Base-by-base conservation (phyloP, 30 jellyfish, hydroid and myxozoan species). In the Hydractinia symbiolongicarpus region DNA sequence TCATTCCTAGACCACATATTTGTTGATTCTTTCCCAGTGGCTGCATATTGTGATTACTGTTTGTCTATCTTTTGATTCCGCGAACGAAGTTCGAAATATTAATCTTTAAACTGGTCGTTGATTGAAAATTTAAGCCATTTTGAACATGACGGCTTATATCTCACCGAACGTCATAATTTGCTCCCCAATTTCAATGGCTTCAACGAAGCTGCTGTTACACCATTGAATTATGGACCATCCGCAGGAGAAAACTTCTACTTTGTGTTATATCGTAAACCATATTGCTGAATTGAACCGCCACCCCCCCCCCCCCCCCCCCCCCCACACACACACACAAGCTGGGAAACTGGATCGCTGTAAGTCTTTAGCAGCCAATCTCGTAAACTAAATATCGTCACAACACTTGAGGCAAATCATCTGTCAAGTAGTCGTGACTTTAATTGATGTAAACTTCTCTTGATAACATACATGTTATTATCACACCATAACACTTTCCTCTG, bases 171-270 rank as follows among this genome's bases (percentile, higher is more conserved):
- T 30, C 44, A 30, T 30, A 30, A 30, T 30, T 30, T 30, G 44
- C 44, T 30, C 44, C 1, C 44, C 44, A 30, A 30, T 64, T 82
- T 88, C 61, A 44, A 53, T 53, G 84, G 68, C 79, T 88, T 88
- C 51, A 88, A 91, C 49, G 77, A 82, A 50, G 94, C 81, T 60
- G 77, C 90, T 77, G 94, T 83, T 69, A 85, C 77, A 70, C 94
- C 94, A 54, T 82, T 88, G 70, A 61, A 91, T 56, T 78, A 82
- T 60, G 95, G 96, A 66, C 89, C 90, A 55, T 84, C 87, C 78
- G 87, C 89, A 77, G 96, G 77, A 72, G 61, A 71, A 68, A 88
- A 88, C 10, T 51, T 77, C 90, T 90, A 88, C 3, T 76, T 54
- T 30, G 54, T 19, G 13, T 4, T 54, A 49, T 76, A 8, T 9